Evolutionary conservation across 2,113 vertebrate species (phyloP), one percentile per base, ranked within the genome.

Genomic region (Pungitius pungitius): DNA sequence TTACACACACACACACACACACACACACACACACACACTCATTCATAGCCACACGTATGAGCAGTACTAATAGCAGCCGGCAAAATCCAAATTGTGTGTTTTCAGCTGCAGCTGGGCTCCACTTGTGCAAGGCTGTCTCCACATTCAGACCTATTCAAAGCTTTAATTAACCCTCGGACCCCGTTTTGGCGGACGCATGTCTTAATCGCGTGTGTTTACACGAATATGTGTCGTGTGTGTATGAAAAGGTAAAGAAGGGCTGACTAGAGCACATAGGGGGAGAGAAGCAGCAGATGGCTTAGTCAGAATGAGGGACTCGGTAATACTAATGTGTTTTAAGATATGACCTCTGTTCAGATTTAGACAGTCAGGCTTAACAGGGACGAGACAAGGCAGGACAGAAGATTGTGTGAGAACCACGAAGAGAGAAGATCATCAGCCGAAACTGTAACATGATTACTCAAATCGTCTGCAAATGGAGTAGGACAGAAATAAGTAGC

Each of bases 321-420:
- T 81, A 90, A 91, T 85, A 82, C 83, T 85, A 83, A 89, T 86
- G 77, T 65, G 63, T 81, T 73, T 49, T 61, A 81, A 85, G 68
- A 64, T 79, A 45, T 77, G 77, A 82, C 77, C 72, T 85, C 71
- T 71, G 73, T 62, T 79, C 77, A 35, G 68, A 81, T 83, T 68
- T 49, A 83, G 77, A 78, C 76, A 76, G 74, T 62, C 54, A 49
- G 78, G 49, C 45, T 76, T 70, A 51, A 47, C 4, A 42, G 27
- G 20, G 58, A 68, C 54, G 58, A 62, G 27, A 27, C 20, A 22
- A 3, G 49, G 45, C 64, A 17, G 63, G 61, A 37, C 24, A 63
- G 61, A 72, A 27, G 56, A 65, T 20, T 20, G 18, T 40, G 15
- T 76, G 35, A 75, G 12, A 77, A 72, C 35, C 37, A 30, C 14